phyloP scores from a whole-genome alignment of 2,113 vertebrate species.

The Rousettus leschenaultii region DNA sequence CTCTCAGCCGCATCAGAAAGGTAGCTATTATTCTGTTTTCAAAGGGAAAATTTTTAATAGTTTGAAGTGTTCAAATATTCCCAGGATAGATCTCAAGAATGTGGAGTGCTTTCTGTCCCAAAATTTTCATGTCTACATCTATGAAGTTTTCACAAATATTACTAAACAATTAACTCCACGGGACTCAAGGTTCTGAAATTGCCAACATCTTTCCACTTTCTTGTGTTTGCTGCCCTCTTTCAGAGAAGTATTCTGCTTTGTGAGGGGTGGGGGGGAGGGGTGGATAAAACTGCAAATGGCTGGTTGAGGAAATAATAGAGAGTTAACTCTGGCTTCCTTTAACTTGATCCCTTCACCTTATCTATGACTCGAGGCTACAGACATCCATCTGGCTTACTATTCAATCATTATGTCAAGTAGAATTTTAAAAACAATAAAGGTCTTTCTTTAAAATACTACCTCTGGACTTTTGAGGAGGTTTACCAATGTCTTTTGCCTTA shows the following conservation, averaged over 20 bases:
- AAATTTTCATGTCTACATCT: neutral
- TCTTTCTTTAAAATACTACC: neutral
- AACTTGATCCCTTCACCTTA: neutral
- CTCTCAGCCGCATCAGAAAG: neutral
- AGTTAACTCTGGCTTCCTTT: neutral
- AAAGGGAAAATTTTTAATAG: neutral
- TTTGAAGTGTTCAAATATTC: neutral
- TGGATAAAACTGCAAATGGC: neutral
- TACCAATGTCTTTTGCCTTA: neutral
- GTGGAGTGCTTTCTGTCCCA: neutral
- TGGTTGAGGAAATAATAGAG: neutral
- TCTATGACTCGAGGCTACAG: neutral
- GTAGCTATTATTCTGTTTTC: neutral
- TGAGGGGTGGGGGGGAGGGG: too few relatives aligned
- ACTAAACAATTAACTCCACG: neutral
- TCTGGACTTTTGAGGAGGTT: neutral
- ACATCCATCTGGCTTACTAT: neutral
- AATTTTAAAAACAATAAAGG: neutral
- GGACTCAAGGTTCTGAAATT: neutral
- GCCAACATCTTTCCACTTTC: neutral
- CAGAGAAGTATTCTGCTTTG: neutral
- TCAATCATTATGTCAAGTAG: neutral
- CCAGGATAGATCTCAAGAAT: neutral
- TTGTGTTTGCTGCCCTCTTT: slow-evolving; percentile 47
- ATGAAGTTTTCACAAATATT: neutral